Evolutionary conservation across 2,797 vertebrate genomes (phyloP).

Genomic region (Galaxias olidus): DNA sequence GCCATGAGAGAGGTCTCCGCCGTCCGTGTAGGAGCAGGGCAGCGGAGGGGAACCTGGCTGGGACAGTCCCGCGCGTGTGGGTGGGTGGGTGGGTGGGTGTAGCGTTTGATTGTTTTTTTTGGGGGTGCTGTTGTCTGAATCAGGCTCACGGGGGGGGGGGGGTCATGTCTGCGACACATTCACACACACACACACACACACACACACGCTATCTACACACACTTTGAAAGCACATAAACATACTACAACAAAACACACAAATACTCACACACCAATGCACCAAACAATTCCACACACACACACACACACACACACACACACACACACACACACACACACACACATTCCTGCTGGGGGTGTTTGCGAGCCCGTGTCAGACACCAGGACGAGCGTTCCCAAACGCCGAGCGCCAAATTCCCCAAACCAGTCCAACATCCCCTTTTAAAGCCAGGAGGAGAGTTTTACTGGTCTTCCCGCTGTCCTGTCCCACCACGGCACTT

Average conservation of each 20-base stretch:
- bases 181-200: conserved; percentile 29
- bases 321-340: conserved; percentile 9
- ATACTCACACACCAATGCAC: neutral
- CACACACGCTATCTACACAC: conserved; percentile 9
- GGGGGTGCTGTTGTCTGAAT: conserved; percentile 59
- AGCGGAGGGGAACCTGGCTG: conserved; percentile 45
- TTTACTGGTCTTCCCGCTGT: conserved; percentile 52
- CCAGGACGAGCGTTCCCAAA: conserved; percentile 36
- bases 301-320: conserved; percentile 10
- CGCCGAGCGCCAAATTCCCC: conserved; percentile 38
- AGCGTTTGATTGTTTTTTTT: conserved; percentile 60
- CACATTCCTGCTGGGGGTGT: conserved; percentile 52
- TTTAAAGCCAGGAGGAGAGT: conserved; percentile 46
- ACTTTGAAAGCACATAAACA: neutral
- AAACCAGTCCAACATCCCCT: conserved; percentile 40
- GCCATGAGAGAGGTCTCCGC: conserved; percentile 53
- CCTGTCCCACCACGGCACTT: too few relatives aligned
- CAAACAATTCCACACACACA: conserved; percentile 6
- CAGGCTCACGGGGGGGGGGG: too few relatives aligned
- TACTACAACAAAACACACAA: conserved; percentile 9
- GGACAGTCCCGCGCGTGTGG: too few relatives aligned
- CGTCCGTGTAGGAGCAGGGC: conserved; percentile 59
- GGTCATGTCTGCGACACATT: conserved; percentile 53
- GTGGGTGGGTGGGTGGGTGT: too few relatives aligned
- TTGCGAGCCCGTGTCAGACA: conserved; percentile 23